A percentile compares a stretch with the other conserved stretches of the same genome.
These are phyloP conservation scores for Forpus xanthops DNA, from an alignment of 2,797 vertebrate species.

Conservation along the genomic window DNA sequence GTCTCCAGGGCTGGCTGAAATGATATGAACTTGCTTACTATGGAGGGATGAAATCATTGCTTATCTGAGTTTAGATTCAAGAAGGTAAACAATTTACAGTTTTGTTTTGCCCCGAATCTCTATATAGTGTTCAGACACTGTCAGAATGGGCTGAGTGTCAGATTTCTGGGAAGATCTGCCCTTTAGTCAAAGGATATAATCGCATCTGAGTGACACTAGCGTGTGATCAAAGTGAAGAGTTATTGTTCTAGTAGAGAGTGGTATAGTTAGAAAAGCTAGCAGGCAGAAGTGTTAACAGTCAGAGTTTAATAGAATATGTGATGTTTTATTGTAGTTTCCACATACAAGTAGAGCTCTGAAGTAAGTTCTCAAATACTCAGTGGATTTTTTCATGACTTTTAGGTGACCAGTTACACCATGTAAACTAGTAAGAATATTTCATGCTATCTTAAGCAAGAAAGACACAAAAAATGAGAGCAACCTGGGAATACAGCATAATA, in stretches of 20 bases:
- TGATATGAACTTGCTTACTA: background rate
- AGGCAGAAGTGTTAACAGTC: background rate
- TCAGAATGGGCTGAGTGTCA: rapidly evolving
- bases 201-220: background rate
- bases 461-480: background rate
- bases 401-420: background rate
- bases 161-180: conserved; percentile 17
- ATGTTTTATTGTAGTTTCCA: background rate
- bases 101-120: conserved; percentile 37
- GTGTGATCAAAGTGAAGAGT: background rate
- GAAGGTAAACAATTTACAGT: conserved; percentile 31
- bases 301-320: background rate
- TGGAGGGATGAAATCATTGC: background rate
- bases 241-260: background rate
- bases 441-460: background rate
- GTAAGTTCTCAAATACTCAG: background rate
- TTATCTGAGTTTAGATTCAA: background rate
- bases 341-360: background rate
- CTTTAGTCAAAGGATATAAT: conserved; percentile 33
- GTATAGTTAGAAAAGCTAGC: background rate
- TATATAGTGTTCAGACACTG: background rate
- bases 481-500: background rate
- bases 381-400: background rate
- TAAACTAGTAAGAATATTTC: background rate
- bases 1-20: background rate